Evolutionary conservation across 1,140 invertebrate species (phyloP).

Genomic region (Spodoptera litura): DNA sequence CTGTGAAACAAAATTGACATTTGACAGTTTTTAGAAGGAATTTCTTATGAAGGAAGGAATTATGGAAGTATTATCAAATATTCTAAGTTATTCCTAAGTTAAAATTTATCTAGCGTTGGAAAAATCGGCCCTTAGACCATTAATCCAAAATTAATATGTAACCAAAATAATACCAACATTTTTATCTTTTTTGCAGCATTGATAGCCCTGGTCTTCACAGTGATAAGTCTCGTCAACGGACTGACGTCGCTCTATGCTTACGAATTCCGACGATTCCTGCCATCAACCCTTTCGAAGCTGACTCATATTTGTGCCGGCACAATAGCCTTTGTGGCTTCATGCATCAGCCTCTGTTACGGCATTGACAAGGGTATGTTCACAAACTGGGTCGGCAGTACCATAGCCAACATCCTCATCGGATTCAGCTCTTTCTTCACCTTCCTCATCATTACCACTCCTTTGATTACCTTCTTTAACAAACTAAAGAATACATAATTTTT

Average conservation of each 20-base stretch:
- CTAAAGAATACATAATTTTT: background rate
- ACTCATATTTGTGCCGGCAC: conserved; percentile 70
- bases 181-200: background rate
- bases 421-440: conserved; percentile 59
- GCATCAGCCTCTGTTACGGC: conserved; percentile 64
- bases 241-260: conserved; percentile 68
- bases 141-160: background rate
- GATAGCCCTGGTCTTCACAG: conserved; percentile 68
- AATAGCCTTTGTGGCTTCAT: conserved; percentile 57
- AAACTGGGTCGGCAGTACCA: conserved; percentile 46
- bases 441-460: conserved; percentile 62
- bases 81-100: too few species aligned
- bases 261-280: conserved; percentile 62
- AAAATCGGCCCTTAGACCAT: too few species aligned
- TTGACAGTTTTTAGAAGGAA: too few species aligned
- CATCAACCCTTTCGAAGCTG: conserved; percentile 65
- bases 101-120: too few species aligned
- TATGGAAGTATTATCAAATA: too few species aligned
- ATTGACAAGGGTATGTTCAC: conserved; percentile 65
- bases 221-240: conserved; percentile 66
- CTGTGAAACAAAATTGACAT: too few species aligned
- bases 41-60: too few species aligned
- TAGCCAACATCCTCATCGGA: conserved; percentile 53
- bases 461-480: conserved; percentile 59
- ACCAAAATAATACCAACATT: background rate